Evolutionary conservation across 2,888 invertebrate genomes (phyloP), one percentile per base, ranked within the genome.

Genomic region (Agriotes lineatus): DNA sequence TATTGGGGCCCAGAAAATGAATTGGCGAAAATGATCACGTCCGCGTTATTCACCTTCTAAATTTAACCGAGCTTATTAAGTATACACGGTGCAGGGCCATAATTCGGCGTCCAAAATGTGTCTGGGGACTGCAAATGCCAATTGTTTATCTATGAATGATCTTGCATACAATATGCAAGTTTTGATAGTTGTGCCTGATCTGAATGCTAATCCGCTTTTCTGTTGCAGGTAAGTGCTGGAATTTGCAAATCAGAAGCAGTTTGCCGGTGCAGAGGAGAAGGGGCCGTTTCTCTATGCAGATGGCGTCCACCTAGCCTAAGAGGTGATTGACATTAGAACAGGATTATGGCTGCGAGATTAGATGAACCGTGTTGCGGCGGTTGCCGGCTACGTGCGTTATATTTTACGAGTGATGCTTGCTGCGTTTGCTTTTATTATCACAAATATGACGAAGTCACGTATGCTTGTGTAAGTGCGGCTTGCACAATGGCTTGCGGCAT

Each of bases 241-340:
- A 60, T 60, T 58, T 57, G 50, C 67, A 35, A 61, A 63, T 39
- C 42, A 62, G 71, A 62, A 66, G 67, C 56, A 69, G 52, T 69
- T 68, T 70, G 67, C 59, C 10, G 6, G 56, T 52, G 35, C 52
- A 52, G 52, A 52, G 58, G 58, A 25, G 39, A 63, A 37, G 48
- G 62, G 22, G 59, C 39, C 54, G 45, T 52, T 69, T 75, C 63
- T 73, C 69, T 72, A 76, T 76, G 76, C 76, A 75, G 75, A 75
- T 75, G 67, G 72, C 71, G 75, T 75, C 63, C 68, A 70, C 20
- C 70, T 70, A 66, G 58, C 58, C 67, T 70, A 61, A 69, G 69
- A 73, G 74, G 74, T 76, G 76, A 75, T 75, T 75, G 76, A 75
- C 75, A 75, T 66, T 67, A 52, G 57, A 65, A 66, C 72, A 67